phyloP scores from a whole-genome alignment of 64 coral and sea anemone species.

The Dendrophyllia cribrosa region DNA sequence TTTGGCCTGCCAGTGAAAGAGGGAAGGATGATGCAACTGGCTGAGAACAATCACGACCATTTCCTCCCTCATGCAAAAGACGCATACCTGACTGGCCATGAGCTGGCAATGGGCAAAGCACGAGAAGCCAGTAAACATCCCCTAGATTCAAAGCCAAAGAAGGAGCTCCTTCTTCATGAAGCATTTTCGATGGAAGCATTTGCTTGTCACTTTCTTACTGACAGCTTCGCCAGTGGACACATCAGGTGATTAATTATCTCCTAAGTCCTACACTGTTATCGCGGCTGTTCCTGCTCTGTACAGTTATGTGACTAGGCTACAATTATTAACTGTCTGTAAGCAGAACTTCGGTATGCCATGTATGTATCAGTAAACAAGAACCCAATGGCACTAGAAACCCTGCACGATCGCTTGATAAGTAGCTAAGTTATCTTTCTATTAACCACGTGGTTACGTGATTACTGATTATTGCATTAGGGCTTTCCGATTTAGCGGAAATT shows the following conservation, averaged over 20 bases:
- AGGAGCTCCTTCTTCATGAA: neutral
- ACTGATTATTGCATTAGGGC: no score
- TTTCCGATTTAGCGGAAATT: no score
- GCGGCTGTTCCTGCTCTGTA: no score
- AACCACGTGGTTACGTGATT: no score
- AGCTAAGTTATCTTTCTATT: no score
- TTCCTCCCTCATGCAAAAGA: conserved; percentile 46
- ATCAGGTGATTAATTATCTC: neutral
- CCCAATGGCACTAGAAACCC: no score
- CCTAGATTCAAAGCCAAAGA: neutral
- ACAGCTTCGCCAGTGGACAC: neutral
- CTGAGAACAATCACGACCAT: conserved; percentile 45
- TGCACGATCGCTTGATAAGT: no score
- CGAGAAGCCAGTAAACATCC: neutral
- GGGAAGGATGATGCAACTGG: conserved; percentile 27
- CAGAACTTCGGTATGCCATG: no score
- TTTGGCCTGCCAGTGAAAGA: neutral
- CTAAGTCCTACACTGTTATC: no score
- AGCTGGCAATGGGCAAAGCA: neutral
- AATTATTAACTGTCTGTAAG: no score
- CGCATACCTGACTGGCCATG: conserved; percentile 7
- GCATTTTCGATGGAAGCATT: neutral
- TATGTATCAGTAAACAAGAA: no score
- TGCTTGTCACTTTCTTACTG: neutral
- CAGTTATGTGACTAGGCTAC: no score